These are phyloP conservation scores for Gymnoscopelus microlampas DNA, from an alignment of 2,797 vertebrate species.

Conservation along the genomic window DNA sequence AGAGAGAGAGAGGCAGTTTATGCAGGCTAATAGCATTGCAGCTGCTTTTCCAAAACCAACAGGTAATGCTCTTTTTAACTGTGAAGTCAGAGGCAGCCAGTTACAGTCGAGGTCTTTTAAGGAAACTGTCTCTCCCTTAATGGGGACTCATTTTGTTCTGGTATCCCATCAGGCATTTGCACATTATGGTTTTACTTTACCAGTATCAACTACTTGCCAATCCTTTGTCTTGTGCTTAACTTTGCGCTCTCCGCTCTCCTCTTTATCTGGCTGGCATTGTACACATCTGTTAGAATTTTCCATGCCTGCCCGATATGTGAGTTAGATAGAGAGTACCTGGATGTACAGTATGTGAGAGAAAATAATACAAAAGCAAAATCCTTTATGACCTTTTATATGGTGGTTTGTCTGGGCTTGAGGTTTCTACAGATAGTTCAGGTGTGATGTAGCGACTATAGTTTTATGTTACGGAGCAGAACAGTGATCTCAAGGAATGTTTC, in stretches of 20 bases:
- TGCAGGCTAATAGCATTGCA: not conserved
- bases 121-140: conserved; percentile 1
- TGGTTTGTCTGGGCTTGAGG: conserved; percentile 27
- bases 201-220: conserved; percentile 31
- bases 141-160: conserved; percentile 21
- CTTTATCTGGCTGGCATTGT: conserved; percentile 30
- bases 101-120: conserved; percentile 3
- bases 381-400: conserved; percentile 33
- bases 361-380: conserved; percentile 1
- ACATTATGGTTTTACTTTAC: conserved; percentile 16
- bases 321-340: not conserved
- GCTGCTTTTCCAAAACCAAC: conserved; percentile 49
- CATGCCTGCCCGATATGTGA: conserved; percentile 25
- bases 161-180: conserved; percentile 7
- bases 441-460: conserved; percentile 35
- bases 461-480: conserved; percentile 3
- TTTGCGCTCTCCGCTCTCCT: conserved; percentile 6
- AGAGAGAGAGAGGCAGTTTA: not conserved
- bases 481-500: conserved; percentile 5
- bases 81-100: conserved; percentile 2
- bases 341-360: conserved; percentile 1
- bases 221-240: conserved; percentile 28
- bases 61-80: conserved; percentile 26
- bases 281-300: conserved; percentile 8
- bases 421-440: conserved; percentile 21